Conservation (phyloP, 2,888 invertebrate genomes). For the Cephalotes varians region DNA sequence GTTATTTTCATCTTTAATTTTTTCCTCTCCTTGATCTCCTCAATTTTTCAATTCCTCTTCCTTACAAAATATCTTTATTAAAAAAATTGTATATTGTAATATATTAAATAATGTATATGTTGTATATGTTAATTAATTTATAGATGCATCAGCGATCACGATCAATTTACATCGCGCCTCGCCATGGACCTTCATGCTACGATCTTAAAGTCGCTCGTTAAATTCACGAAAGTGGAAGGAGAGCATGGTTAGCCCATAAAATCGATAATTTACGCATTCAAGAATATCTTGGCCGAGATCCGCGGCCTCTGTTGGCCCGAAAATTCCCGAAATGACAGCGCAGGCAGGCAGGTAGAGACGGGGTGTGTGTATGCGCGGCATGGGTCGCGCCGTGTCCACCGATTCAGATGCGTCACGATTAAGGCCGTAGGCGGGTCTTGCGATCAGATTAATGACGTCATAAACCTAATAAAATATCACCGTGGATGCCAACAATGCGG, state of each 20-base stretch:
- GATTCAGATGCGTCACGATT: conserved; percentile 80
- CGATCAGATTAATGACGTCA: conserved; percentile 86
- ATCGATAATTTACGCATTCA: conserved; percentile 79
- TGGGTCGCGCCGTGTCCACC: conserved; percentile 61
- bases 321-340: conserved; percentile 78
- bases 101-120: too few relatives aligned
- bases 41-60: too few relatives aligned
- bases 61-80: background rate
- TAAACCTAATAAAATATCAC: conserved; percentile 86
- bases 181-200: background rate
- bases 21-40: too few relatives aligned
- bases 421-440: conserved; percentile 81
- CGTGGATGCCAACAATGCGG: conserved; percentile 82
- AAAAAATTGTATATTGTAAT: background rate
- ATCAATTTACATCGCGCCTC: conserved; percentile 36
- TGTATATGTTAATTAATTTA: conserved; percentile 45
- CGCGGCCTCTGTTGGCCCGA: conserved; percentile 57
- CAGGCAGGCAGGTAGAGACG: conserved; percentile 63
- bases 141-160: conserved; percentile 18
- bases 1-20: too few relatives aligned
- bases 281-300: conserved; percentile 69
- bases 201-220: conserved; percentile 42
- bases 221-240: conserved; percentile 66
- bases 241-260: conserved; percentile 75
- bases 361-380: conserved; percentile 13